These are phyloP conservation scores for Riparia riparia DNA, from an alignment of 2,113 vertebrate genomes.

Conservation along the genomic window DNA sequence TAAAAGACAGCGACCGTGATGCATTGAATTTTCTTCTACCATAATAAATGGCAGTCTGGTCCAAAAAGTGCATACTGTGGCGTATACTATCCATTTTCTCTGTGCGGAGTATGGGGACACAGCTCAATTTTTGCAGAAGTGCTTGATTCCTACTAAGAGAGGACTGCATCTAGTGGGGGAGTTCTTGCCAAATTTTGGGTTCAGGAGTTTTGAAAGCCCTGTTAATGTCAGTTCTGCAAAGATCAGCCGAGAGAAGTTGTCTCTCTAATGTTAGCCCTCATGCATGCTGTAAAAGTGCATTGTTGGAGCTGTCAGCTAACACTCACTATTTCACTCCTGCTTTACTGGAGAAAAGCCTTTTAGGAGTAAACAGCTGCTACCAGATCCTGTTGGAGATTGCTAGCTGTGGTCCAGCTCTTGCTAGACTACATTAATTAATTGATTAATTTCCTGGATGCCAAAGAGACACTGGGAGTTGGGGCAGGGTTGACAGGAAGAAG, in stretches of 20 bases:
- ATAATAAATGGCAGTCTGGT: slow-evolving; percentile 3
- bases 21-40: background rate
- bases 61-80: background rate
- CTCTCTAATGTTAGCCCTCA: background rate
- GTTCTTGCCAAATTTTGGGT: background rate
- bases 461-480: background rate
- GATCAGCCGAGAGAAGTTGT: background rate
- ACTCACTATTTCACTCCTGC: background rate
- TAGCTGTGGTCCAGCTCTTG: background rate
- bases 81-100: background rate
- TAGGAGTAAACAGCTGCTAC: background rate
- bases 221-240: background rate
- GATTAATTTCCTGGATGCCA: background rate
- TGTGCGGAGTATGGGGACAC: background rate
- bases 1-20: slow-evolving; percentile 35
- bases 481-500: background rate
- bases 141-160: background rate
- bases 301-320: background rate
- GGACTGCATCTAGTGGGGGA: background rate
- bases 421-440: background rate
- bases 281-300: background rate
- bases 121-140: background rate
- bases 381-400: background rate
- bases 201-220: background rate
- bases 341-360: background rate